Conservation (phyloP, 2,797 vertebrate species). For the Bradypus variegatus region DNA sequence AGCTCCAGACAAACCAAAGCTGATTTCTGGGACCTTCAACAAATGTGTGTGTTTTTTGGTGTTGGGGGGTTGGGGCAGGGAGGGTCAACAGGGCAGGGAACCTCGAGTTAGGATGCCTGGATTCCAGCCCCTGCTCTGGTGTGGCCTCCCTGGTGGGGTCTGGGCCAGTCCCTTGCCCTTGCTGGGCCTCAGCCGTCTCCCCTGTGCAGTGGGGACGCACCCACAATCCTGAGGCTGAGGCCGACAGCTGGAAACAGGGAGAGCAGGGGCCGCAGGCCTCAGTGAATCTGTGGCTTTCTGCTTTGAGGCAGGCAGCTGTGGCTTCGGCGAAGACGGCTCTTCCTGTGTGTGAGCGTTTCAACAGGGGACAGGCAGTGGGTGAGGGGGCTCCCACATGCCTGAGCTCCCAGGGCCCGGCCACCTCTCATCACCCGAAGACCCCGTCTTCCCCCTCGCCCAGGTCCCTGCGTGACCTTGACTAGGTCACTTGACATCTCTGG, state of each 20-base stretch:
- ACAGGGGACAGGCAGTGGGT: rapidly evolving
- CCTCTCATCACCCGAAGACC: rapidly evolving
- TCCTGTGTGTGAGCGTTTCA: not conserved
- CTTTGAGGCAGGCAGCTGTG: not conserved
- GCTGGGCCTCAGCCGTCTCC: not conserved
- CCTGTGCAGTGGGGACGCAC: not conserved
- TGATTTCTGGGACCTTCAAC: not conserved
- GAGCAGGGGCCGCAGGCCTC: not conserved
- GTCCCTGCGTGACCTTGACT: not conserved
- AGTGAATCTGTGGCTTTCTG: not conserved
- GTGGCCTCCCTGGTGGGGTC: not conserved
- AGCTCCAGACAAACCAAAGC: not conserved
- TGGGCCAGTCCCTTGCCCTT: not conserved
- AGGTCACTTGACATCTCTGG: not conserved
- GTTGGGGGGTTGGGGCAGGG: not conserved
- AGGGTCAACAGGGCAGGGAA: not conserved
- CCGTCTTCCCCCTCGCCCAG: rapidly evolving
- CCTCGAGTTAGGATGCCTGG: not conserved
- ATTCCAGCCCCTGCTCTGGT: not conserved
- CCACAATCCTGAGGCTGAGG: not conserved
- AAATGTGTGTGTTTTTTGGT: not conserved
- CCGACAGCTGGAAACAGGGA: not conserved
- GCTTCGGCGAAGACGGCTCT: not conserved
- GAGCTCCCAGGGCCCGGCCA: not conserved
- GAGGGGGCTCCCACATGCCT: rapidly evolving